Base-by-base conservation (phyloP, 2,113 vertebrate species). In the Gallinago media region DNA sequence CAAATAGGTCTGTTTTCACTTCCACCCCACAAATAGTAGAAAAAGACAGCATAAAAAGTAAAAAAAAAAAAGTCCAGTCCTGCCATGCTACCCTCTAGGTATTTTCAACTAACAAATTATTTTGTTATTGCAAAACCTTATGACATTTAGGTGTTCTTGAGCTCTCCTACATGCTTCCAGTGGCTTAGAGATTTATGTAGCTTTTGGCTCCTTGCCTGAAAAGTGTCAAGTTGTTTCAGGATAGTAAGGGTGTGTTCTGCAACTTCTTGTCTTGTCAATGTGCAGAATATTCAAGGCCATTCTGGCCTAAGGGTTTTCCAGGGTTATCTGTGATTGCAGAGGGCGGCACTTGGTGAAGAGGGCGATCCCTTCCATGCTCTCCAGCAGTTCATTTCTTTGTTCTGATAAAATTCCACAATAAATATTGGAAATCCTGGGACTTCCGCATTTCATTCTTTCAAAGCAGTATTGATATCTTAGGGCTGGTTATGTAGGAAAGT, bases 41-140 rank as follows among this genome's bases (percentile, higher is more conserved):
- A 81, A 59, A 71, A 20, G 17, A 55, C 31, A 52, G 22, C 6
- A 55, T 17, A 62, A 46, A 36, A 23, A 44, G 27, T 49, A 32
- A 31, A 36, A 34, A 18, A 32, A 31, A 36, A 34, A 18, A 76
- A 59, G 17, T 85, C 15, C 6, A 56, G 5, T 8, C 25, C 13
- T 1, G 0, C 25, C 7, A 3, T 32, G 34, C 25, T 72, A 25
- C 8, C 12, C 12, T 55, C 16, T 70, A 34, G 8, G 2, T 68
- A 44, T 78, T 85, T 81, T 85, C 38, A 52, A 3, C 49, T 61
- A 44, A n/a, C 3, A 68, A 42, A 61, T 77, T 65, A 0, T 77
- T 76, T 42, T 65, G 15, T 46, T 92, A 5, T 27, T 85, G 40
- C 29, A 50, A 55, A 81, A 13, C 17, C 34, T 66, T 52, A 26